Evolutionary conservation across 2,888 invertebrate genomes (phyloP).

Genomic region (Hemaris fuciformis): DNA sequence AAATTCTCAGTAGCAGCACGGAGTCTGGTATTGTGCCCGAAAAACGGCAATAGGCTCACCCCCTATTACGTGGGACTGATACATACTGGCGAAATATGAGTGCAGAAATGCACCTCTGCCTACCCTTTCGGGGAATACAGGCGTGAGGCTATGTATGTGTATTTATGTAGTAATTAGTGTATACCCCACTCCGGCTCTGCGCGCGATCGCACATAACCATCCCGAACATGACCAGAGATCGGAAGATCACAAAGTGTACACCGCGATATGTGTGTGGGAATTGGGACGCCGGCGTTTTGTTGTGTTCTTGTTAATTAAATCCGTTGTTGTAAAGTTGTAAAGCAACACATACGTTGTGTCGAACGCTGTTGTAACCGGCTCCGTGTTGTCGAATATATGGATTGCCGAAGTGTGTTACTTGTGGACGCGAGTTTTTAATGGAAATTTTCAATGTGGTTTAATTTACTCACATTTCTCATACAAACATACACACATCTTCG

Average conservation of each 20-base stretch:
- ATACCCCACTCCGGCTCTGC: constrained; percentile 32
- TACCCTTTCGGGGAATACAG: no score
- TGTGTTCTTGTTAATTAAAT: constrained; percentile 59
- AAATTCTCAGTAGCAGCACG: no score
- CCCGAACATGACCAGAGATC: constrained; percentile 64
- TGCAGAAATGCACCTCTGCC: no score
- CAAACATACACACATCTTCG: no score
- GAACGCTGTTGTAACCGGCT: not conserved
- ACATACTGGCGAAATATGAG: no score
- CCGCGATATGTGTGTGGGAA: constrained; percentile 62
- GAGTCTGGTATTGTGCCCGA: no score
- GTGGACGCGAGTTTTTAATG: not conserved
- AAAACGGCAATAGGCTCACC: no score
- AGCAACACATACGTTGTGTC: constrained; percentile 19
- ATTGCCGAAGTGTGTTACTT: not conserved
- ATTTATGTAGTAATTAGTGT: constrained; percentile 5
- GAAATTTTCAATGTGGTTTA: not conserved
- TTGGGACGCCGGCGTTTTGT: constrained; percentile 54
- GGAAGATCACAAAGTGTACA: constrained; percentile 56
- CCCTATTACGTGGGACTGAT: no score
- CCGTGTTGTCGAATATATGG: not conserved
- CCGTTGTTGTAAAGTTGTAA: constrained; percentile 42
- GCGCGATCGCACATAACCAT: constrained; percentile 37
- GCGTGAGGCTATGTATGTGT: no score
- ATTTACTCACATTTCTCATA: no score